Evolutionary conservation across 2,888 invertebrate genomes (phyloP), one percentile per base, ranked within the genome.

Genomic region (Tethea ocularis): DNA sequence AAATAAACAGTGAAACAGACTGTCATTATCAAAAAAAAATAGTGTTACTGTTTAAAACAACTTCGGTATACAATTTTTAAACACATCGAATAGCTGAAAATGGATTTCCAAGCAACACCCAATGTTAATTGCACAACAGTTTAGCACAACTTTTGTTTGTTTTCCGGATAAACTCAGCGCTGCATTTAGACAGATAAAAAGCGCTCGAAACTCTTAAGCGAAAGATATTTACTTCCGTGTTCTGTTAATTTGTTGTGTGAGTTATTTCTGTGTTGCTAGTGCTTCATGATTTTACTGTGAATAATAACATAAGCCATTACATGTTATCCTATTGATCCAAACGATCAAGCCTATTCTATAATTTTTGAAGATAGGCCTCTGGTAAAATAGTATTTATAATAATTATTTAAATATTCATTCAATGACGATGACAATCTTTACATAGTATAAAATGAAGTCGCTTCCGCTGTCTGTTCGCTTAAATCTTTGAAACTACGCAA

Each of bases 61-160:
- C 51, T 26, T 23, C 59, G 41, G 26, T 53, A 46, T 51, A 57
- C 41, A 61, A 61, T 64, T 65, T n/a, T 59, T 57, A 62, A 64
- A 63, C 57, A 59, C 62, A 73, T 66, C 64, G 65, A 68, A 63
- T 64, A 63, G 61, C 64, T 63, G 63, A 58, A 64, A 64, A 56
- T 33, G 56, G 10, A 63, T 66, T 70, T 76, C 64, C 57, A 60
- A 69, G 66, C 72, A 68, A 66, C 71, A 69, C 69, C 69, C 67
- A 61, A 71, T 77, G 71, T 75, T 80, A 77, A 81, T 79, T 76
- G 73, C 72, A 67, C 69, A 72, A 70, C 69, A 71, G 71, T 72
- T 69, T 76, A 71, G 64, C 56, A 59, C 63, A 68, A 73, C 68
- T 76, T 74, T 69, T 61, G 72, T 69, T 74, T 69, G 69, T 73